Percentiles rank a stretch among this genome's conserved stretches.
Evolutionary conservation across 2,113 vertebrate genomes (phyloP).

Genomic region (Caracal caracal): DNA sequence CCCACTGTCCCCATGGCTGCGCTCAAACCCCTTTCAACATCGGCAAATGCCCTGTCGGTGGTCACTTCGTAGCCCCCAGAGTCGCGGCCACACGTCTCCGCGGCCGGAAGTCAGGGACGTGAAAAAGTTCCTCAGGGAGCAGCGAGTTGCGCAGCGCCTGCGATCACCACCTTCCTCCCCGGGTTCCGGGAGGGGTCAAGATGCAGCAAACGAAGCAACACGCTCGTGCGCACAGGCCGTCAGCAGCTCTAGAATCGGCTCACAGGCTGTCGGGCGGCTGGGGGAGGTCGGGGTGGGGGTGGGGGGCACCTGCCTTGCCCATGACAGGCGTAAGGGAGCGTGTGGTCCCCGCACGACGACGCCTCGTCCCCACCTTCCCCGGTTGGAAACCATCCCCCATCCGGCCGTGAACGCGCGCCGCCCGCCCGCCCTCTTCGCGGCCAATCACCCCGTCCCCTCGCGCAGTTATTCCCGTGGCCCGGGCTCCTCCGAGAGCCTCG

Average conservation of each 20-base stretch:
- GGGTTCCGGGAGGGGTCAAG: not conserved
- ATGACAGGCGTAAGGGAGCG: too few species aligned
- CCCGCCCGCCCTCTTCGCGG: not conserved
- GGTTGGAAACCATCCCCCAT: conserved; percentile 64
- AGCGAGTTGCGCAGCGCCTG: not conserved
- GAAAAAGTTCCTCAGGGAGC: not conserved
- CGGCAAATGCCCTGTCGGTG: too few species aligned
- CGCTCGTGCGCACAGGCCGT: accelerated
- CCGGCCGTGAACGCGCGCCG: conserved; percentile 40
- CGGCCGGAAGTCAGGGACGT: accelerated
- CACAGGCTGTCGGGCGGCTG: too few species aligned
- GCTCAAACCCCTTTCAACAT: not conserved
- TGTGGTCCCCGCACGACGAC: too few species aligned
- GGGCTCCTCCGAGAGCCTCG: conserved; percentile 64
- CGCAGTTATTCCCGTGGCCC: conserved; percentile 68
- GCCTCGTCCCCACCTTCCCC: conserved; percentile 34
- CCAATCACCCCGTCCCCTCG: conserved; percentile 46
- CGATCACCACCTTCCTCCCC: not conserved
- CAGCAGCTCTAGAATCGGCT: too few species aligned
- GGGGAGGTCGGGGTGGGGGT: too few species aligned
- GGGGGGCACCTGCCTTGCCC: too few species aligned
- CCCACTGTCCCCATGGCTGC: too few species aligned
- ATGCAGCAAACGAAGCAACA: accelerated
- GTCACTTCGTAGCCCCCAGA: too few species aligned
- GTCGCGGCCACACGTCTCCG: accelerated